Base-by-base conservation (phyloP, 2,888 invertebrate species). In the Antheraea yamamai region DNA sequence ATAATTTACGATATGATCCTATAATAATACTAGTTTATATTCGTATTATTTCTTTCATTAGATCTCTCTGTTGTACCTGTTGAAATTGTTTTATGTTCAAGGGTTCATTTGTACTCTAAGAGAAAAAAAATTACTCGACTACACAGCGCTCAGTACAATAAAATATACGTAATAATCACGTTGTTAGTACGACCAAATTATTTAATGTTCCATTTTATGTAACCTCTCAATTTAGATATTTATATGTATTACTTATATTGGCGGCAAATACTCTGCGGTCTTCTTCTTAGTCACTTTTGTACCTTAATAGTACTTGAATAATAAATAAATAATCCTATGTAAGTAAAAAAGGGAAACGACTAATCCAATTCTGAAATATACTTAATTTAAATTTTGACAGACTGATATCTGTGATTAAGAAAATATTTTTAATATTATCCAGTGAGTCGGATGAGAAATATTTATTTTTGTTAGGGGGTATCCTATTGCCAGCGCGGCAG, bases 341-440 rank as follows among this genome's bases (percentile, higher is more conserved):
- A 91, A 91, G 92, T 90, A n/a, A 39, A 70, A 39, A 39, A 39
- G 91, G 92, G 89, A 90, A 88, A 91, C 88, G 91, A 92, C 92
- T 92, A 92, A 94, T 91, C 89, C 93, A 92, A 91, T 92, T 94
- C 93, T 94, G 94, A 94, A 93, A 95, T 95, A 94, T 95, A 95
- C 94, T 95, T 95, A 95, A 95, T 95, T 95, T 94, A 95, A 95
- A 95, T 94, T 95, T 91, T 93, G 91, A 94, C 95, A 95, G 95
- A 95, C 95, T 95, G 95, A 95, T 94, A 94, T 93, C 94, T 95
- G 95, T 95, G 95, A 95, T 95, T 94, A 94, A 93, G 92, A 94
- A 92, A 93, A 94, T 94, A 94, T 95, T 94, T 93, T 94, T 94
- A 94, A 94, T 94, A 94, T 92, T 92, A 92, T 94, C 95, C 95